A percentile compares a stretch with the other conserved stretches of the same genome.
Conservation (phyloP, 2,113 vertebrate genomes). For the Phalacrocorax aristotelis region DNA sequence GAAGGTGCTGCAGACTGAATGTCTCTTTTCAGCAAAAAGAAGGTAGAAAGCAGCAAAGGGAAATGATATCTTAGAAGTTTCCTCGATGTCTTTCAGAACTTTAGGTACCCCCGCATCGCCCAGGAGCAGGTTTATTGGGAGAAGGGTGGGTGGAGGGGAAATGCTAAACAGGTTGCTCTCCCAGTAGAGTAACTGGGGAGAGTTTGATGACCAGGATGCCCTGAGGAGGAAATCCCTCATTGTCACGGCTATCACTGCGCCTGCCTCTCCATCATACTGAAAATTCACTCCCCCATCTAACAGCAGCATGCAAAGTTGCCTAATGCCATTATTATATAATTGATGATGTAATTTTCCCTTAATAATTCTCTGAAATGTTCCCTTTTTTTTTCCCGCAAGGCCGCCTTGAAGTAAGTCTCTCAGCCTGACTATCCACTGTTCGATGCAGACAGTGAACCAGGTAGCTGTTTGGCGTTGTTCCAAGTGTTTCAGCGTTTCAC, state of each 20-base stretch:
- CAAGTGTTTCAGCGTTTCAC: background rate
- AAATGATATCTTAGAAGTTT: background rate
- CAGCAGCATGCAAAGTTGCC: background rate
- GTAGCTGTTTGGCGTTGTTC: background rate
- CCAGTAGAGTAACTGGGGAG: background rate
- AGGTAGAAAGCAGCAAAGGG: background rate
- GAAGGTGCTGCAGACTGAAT: background rate
- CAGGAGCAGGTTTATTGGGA: background rate
- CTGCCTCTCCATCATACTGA: background rate
- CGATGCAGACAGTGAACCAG: background rate
- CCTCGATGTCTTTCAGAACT: background rate
- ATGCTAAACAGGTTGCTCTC: background rate
- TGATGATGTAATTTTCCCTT: background rate
- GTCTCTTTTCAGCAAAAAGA: background rate
- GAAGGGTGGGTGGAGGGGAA: background rate
- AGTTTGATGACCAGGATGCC: background rate
- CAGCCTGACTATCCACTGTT: background rate
- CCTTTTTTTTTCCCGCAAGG: background rate
- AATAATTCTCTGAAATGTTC: background rate
- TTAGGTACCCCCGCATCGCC: accelerated
- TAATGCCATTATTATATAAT: background rate
- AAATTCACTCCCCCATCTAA: background rate
- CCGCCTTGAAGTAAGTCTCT: background rate
- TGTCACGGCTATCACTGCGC: accelerated
- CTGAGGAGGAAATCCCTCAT: background rate